Evolutionary conservation across 53 echinoderm and acorn worm genomes (phyloP).

Genomic region (Holothuria leucospilota): DNA sequence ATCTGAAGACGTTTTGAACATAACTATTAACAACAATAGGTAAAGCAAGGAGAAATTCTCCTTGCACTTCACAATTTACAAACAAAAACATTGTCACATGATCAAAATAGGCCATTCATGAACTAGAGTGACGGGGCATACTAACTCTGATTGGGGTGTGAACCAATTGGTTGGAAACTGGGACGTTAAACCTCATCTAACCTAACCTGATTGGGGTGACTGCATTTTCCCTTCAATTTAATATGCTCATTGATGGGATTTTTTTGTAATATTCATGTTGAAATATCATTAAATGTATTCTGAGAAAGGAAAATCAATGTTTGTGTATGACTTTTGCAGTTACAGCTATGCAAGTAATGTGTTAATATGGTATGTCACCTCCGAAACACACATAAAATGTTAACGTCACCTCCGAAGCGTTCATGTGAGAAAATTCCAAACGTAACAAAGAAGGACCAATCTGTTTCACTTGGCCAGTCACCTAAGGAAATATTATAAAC

Average conservation of each 20-base stretch:
- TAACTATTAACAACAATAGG: no score
- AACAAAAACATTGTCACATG: no score
- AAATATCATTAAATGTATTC: background rate
- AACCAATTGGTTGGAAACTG: no score
- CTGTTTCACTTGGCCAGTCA: slow-evolving; percentile 7
- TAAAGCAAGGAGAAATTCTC: no score
- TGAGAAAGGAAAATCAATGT: slow-evolving; percentile 2
- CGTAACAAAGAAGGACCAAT: background rate
- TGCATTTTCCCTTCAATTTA: background rate
- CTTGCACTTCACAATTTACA: no score
- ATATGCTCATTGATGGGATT: background rate
- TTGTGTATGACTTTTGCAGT: slow-evolving; percentile 3
- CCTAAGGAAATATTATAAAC: background rate
- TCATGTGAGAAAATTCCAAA: background rate
- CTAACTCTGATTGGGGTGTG: no score
- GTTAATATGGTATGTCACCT: background rate
- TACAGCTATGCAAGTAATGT: background rate
- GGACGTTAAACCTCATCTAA: no score
- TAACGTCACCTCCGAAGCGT: background rate
- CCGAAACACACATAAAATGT: slow-evolving; percentile 6
- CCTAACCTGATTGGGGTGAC: no score
- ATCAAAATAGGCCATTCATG: no score
- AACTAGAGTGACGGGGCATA: no score
- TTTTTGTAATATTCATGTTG: background rate
- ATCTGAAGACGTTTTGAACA: no score